Base-by-base conservation (phyloP, 2,797 vertebrate genomes). In the Pseudochaenichthys georgianus region DNA sequence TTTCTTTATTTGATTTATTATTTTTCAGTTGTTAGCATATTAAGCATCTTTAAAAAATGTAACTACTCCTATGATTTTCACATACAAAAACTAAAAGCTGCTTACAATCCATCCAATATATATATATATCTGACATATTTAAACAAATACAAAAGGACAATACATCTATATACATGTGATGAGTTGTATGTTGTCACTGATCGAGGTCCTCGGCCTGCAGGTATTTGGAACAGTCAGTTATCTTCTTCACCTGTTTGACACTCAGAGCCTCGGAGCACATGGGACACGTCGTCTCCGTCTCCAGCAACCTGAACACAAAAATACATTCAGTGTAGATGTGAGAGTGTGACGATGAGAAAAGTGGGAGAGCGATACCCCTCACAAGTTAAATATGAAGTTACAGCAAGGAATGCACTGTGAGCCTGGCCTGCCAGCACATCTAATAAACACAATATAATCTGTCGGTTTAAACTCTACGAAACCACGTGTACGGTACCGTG, bases 221-320 rank as follows among this genome's bases (percentile, higher is more conserved):
- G 92, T 97, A 96, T 47, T 73, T 85, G 3, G 95, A 94, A 70
- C 95, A 98, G 13, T 99, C 96, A 0, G 77, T 77, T 50, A 96
- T 87, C 89, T 95, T 97, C 84, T 92, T 93, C 81, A 99, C 91
- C 17, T 97, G 94, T 75, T 55, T 64, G 1, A 50, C 23, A 1
- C 84, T 94, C 67, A 99, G 89, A 53, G 82, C 93, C 90, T 97
- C 96, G 0, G 96, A 97, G 78, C 98, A 99, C 98, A 99, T 99
- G 3, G 98, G 98, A 81, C 98, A 99, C 0, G 68, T 41, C 0
- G 91, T 92, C 92, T 99, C 97, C 0, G 91, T 95, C 83, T 97
- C 95, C 78, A 99, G 80, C 86, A 99, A 77, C 80, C 98, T 99
- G 93, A 65, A 87, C 75, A 17, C 45, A 87, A 17, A 69, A 59